Conservation (phyloP, 1,140 invertebrate species). For the Drosophila willistoni region DNA sequence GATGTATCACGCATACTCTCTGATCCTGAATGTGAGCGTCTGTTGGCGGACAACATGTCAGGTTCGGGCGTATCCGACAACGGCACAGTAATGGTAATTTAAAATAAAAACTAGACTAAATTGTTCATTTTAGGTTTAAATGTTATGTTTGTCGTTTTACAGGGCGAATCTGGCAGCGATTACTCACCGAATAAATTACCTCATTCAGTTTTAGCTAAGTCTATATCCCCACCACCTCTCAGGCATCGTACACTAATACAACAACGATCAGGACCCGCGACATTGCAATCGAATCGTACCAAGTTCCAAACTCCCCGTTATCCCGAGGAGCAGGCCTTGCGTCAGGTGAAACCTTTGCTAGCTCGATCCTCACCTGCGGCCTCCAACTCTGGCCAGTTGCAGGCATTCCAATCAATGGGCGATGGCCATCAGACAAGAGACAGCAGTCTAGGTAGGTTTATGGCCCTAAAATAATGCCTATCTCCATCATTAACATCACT, state of each 20-base stretch:
- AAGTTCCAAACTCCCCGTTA: constrained; percentile 83
- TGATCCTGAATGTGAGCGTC: constrained; percentile 90
- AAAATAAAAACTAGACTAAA: background rate
- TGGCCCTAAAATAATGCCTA: background rate
- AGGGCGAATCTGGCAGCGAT: constrained; percentile 83
- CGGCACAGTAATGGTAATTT: constrained; percentile 80
- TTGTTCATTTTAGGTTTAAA: too few relatives aligned
- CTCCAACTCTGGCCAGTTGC: constrained; percentile 27
- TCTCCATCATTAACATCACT: constrained; percentile 24
- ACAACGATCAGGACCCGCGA: constrained; percentile 80
- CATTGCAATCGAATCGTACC: constrained; percentile 77
- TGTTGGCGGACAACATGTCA: constrained; percentile 87
- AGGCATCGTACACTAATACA: constrained; percentile 82
- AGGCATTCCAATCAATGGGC: constrained; percentile 23
- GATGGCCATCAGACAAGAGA: constrained; percentile 74
- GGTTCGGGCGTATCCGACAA: constrained; percentile 84
- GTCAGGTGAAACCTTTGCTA: constrained; percentile 74
- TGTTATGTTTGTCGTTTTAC: constrained; percentile 5
- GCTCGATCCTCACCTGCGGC: constrained; percentile 47
- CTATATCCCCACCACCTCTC: constrained; percentile 83
- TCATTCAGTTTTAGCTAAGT: constrained; percentile 83
- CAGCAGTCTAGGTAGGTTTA: constrained; percentile 78
- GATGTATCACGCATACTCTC: constrained; percentile 84
- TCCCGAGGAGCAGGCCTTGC: constrained; percentile 77
- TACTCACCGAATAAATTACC: constrained; percentile 84